These are phyloP conservation scores for silkworm (Bombyx mori) DNA, from an alignment of 1,140 invertebrate species.

Conservation along the genomic window DNA sequence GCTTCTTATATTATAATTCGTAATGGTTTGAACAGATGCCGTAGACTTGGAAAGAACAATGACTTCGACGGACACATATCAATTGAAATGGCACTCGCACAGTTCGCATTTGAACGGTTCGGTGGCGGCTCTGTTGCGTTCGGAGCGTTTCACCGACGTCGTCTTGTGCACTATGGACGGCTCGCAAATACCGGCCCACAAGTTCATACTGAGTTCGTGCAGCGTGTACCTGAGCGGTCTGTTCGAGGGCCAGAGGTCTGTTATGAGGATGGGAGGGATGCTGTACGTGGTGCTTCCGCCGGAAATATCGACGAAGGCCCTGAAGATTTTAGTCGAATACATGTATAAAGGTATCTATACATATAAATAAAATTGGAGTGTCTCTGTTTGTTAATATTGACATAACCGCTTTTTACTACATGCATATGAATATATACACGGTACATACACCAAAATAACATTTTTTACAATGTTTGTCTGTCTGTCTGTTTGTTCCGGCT, in stretches of 20 bases:
- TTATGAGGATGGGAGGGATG: conserved; percentile 70
- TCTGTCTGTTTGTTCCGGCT: no score
- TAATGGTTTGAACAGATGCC: conserved; percentile 14
- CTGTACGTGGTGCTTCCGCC: conserved; percentile 84
- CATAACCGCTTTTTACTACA: no score
- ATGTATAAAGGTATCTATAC: conserved; percentile 78
- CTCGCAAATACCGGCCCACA: conserved; percentile 86
- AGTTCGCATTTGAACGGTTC: conserved; percentile 84
- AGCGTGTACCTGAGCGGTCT: conserved; percentile 72
- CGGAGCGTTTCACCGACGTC: conserved; percentile 88
- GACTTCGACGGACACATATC: conserved; percentile 81
- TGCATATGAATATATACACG: no score
- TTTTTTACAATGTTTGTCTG: no score
- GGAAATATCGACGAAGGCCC: conserved; percentile 82
- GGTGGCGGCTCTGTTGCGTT: conserved; percentile 82
- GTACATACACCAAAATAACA: no score
- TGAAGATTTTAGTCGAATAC: conserved; percentile 87
- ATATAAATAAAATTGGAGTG: no score
- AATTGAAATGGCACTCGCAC: conserved; percentile 90
- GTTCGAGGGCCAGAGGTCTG: conserved; percentile 71
- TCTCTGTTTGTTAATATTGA: not conserved
- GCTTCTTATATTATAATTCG: not conserved
- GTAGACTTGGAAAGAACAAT: conserved; percentile 24
- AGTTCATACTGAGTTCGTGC: conserved; percentile 88
- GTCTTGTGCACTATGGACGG: conserved; percentile 85